Base-by-base conservation (phyloP, 1,140 invertebrate species). In the Leptinotarsa defecta region DNA sequence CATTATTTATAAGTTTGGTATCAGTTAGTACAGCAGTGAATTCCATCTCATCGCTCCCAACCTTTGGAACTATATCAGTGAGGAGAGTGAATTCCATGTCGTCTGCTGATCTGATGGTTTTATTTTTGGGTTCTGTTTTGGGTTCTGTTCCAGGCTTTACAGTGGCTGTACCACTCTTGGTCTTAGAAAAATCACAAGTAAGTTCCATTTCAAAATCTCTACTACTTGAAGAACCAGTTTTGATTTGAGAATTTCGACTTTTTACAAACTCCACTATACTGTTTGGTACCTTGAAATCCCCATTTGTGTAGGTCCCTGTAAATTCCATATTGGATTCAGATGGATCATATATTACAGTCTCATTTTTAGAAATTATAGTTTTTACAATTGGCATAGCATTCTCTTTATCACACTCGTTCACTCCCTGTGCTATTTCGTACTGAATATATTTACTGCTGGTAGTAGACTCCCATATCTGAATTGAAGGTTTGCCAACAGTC, bases 371-470 rank as follows among this genome's bases (percentile, higher is more conserved):
- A 15, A 17, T 19, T 19, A 57, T n/a, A 17, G 52, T 57, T 19
- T 19, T 57, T 57, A 57, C 52, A 22, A 24, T 15, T 20, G 69
- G 69, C 5, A 57, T 22, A 71, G 20, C 43, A 71, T 71, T 71
- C 22, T 71, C 69, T 61, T 71, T 71, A 15, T 71, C 48, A 22
- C 17, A 57, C 15, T 71, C 48, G 13, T 71, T 48, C 15, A 71
- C 52, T 17, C 52, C 52, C 52, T 57, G 15, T 19, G 52, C 52
- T 17, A 57, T 57, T 57, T 57, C 52, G 2, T 57, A 57, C 4
- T 57, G 52, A 57, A 57, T 15, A 57, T 57, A 57, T 57, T 57
- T n/a, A n/a, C 13, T 57, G 52, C 0, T 57, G 52, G 15, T 57
- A 15, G 52, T 15, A 57, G 15, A 17, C 13, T 57, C 52, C 52